A percentile compares a stretch with the other conserved stretches of the same genome.
These are phyloP conservation scores for Napeogenes sylphis DNA, from an alignment of 2,888 invertebrate genomes.

Conservation along the genomic window DNA sequence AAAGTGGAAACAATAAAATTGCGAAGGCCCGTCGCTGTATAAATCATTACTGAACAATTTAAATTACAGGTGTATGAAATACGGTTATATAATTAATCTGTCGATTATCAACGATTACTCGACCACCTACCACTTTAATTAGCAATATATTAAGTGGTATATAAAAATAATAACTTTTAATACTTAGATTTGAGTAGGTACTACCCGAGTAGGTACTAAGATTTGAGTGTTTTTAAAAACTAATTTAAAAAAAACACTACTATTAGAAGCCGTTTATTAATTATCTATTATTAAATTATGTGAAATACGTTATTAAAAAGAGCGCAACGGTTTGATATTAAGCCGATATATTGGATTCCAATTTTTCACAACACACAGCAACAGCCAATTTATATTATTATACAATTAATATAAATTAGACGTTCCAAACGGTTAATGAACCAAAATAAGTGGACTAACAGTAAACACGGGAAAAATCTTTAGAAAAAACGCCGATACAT, in stretches of 20 bases:
- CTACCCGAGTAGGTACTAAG: too few species aligned
- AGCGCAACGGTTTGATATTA: not conserved
- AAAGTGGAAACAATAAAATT: constrained; percentile 65
- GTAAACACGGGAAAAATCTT: constrained; percentile 51
- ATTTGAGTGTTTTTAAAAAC: too few species aligned
- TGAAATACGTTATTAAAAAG: not conserved
- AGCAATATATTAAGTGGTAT: too few species aligned
- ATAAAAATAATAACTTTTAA: too few species aligned
- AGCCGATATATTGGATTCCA: constrained; percentile 5
- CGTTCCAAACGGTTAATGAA: constrained; percentile 13
- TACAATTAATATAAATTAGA: constrained; percentile 26
- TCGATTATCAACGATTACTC: constrained; percentile 65
- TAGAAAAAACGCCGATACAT: constrained; percentile 48
- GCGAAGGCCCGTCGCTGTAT: constrained; percentile 51
- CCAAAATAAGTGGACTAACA: constrained; percentile 52
- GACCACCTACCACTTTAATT: constrained; percentile 55
- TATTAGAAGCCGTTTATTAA: too few species aligned
- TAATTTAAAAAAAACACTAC: too few species aligned
- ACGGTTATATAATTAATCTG: constrained; percentile 56
- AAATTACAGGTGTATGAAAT: constrained; percentile 46
- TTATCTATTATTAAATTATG: too few species aligned
- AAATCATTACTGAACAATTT: constrained; percentile 71
- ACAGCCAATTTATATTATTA: constrained; percentile 14
- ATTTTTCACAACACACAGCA: constrained; percentile 9
- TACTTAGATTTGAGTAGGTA: too few species aligned